Evolutionary conservation across 2,113 vertebrate species (phyloP).

Genomic region (Pachycephala philippinensis): DNA sequence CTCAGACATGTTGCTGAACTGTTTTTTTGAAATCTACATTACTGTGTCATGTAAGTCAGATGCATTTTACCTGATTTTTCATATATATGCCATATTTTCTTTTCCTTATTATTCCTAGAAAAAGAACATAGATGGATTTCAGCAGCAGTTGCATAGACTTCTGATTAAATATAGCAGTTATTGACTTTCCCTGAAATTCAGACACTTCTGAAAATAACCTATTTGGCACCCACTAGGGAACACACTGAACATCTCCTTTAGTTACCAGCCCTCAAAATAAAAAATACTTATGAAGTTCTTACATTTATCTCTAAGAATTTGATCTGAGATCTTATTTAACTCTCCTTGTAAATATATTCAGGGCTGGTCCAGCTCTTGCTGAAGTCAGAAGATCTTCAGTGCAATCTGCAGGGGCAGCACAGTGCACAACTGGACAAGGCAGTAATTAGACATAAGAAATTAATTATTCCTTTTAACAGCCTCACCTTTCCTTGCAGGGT

Average conservation of each 20-base stretch:
- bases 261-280: slow-evolving; percentile 23
- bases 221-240: slow-evolving; percentile 33
- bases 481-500: background rate
- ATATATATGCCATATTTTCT: background rate
- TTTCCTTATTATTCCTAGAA: background rate
- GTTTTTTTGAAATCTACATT: background rate
- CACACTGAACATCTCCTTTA: slow-evolving; percentile 39
- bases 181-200: slow-evolving; percentile 8
- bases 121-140: background rate
- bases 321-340: background rate
- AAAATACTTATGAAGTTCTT: background rate
- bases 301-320: background rate
- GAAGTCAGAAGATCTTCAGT: background rate
- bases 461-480: background rate
- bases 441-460: background rate
- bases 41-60: background rate
- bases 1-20: background rate
- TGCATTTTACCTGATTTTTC: background rate
- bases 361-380: background rate
- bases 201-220: slow-evolving; percentile 39
- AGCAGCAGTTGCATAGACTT: background rate
- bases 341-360: background rate
- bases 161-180: slow-evolving; percentile 16
- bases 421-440: background rate
- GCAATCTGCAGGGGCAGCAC: background rate